Conservation (phyloP, 2,797 vertebrate species). For the Phoxinus dragarum region DNA sequence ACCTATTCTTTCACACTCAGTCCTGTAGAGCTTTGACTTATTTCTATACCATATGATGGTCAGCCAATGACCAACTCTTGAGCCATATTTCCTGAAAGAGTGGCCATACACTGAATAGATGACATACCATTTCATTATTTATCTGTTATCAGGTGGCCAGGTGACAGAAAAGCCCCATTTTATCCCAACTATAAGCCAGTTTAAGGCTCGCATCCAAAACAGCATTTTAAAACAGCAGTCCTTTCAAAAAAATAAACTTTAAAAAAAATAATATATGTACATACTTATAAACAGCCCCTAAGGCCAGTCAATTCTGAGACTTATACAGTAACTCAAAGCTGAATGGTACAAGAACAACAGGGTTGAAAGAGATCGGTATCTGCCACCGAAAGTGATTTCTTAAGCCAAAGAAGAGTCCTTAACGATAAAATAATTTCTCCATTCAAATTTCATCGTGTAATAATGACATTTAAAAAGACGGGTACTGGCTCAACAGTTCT, state of each 20-base stretch:
- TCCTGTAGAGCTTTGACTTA: conserved; percentile 56
- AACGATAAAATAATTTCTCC: neutral
- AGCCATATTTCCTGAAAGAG: conserved; percentile 55
- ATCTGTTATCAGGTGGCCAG: conserved; percentile 23
- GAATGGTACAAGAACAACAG: conserved; percentile 53
- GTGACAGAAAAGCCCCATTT: conserved; percentile 44
- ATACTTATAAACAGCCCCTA: conserved; percentile 65
- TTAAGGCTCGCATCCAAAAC: conserved; percentile 53
- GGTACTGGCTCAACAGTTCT: neutral
- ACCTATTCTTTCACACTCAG: conserved; percentile 49
- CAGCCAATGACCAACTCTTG: conserved; percentile 27
- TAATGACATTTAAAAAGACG: neutral
- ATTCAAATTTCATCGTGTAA: neutral
- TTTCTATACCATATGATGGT: conserved; percentile 32
- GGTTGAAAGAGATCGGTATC: conserved; percentile 41
- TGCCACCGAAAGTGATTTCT: conserved; percentile 34
- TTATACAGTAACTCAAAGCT: conserved; percentile 59
- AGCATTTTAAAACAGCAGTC: conserved; percentile 71
- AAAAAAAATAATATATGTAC: conserved; percentile 72
- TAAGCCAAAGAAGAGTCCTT: neutral
- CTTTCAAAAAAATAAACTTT: conserved; percentile 73
- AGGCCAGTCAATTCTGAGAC: conserved; percentile 57
- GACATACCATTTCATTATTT: neutral
- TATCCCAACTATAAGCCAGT: conserved; percentile 31
- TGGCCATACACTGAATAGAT: conserved; percentile 29